phyloP scores from a whole-genome alignment of 2,888 invertebrate genomes.

The Phengaris alcon region DNA sequence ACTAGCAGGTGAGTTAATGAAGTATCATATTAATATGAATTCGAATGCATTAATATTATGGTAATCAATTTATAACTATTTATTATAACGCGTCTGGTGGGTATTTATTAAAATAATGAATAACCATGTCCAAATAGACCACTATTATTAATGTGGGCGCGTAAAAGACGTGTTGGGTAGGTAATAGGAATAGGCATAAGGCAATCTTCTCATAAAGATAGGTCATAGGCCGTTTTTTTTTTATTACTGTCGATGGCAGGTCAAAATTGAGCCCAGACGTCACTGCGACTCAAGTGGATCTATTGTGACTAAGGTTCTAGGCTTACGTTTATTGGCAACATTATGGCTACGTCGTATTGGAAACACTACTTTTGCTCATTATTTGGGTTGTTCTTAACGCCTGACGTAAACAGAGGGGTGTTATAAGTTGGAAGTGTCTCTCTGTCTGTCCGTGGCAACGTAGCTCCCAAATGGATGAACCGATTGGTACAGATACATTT shows the following conservation, averaged over 20 bases:
- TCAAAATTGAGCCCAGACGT: too few species aligned
- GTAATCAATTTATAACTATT: background rate
- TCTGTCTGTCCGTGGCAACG: too few species aligned
- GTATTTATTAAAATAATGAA: conserved; percentile 8
- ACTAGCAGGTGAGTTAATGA: conserved; percentile 2
- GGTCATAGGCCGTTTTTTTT: background rate
- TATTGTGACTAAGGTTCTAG: background rate
- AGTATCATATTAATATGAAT: conserved; percentile 2
- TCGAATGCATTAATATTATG: conserved; percentile 13
- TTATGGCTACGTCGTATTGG: too few species aligned
- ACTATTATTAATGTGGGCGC: background rate
- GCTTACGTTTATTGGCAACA: background rate
- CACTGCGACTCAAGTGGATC: too few species aligned
- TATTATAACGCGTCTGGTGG: background rate
- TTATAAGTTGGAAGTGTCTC: too few species aligned
- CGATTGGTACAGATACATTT: too few species aligned
- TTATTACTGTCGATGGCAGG: background rate
- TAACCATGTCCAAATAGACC: background rate
- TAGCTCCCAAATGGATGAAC: too few species aligned
- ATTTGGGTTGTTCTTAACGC: too few species aligned
- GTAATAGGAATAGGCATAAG: background rate
- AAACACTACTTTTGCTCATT: too few species aligned
- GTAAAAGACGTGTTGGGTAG: background rate
- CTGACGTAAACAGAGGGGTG: too few species aligned
- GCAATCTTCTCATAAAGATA: background rate